Conservation (phyloP, 2,888 invertebrate genomes). For the Leucophenga montana region DNA sequence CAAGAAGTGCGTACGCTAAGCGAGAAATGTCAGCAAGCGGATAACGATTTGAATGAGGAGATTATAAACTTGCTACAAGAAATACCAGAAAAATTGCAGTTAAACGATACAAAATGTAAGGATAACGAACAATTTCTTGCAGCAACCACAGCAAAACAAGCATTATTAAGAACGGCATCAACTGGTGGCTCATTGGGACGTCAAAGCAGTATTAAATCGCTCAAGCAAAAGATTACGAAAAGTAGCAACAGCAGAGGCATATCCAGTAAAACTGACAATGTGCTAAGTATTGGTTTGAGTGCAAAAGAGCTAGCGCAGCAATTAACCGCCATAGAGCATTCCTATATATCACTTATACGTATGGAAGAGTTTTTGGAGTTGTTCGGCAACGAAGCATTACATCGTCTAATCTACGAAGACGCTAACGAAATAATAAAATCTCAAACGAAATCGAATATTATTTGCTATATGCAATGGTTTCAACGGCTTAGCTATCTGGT, state of each 20-base stretch:
- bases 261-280: conserved; percentile 62
- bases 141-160: conserved; percentile 28
- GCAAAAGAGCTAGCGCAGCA: conserved; percentile 91
- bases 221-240: conserved; percentile 71
- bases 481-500: conserved; percentile 94
- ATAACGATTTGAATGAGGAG: conserved; percentile 77
- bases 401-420: conserved; percentile 73
- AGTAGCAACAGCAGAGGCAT: conserved; percentile 39
- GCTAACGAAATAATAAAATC: conserved; percentile 66
- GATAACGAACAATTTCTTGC: conserved; percentile 67
- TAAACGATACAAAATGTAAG: conserved; percentile 69
- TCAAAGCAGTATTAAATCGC: conserved; percentile 65
- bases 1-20: conserved; percentile 89
- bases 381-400: conserved; percentile 82
- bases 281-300: conserved; percentile 83
- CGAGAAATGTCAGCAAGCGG: conserved; percentile 78
- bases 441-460: conserved; percentile 78
- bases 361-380: conserved; percentile 97
- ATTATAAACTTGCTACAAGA: conserved; percentile 86
- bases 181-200: conserved; percentile 48
- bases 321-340: conserved; percentile 92
- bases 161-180: conserved; percentile 27
- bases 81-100: conserved; percentile 34
- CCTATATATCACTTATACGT: conserved; percentile 92
- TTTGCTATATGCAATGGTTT: conserved; percentile 94